Percentiles rank a stretch among this genome's conserved stretches.
Evolutionary conservation across 2,888 invertebrate genomes (phyloP).

Genomic region (Drosophila dives): DNA sequence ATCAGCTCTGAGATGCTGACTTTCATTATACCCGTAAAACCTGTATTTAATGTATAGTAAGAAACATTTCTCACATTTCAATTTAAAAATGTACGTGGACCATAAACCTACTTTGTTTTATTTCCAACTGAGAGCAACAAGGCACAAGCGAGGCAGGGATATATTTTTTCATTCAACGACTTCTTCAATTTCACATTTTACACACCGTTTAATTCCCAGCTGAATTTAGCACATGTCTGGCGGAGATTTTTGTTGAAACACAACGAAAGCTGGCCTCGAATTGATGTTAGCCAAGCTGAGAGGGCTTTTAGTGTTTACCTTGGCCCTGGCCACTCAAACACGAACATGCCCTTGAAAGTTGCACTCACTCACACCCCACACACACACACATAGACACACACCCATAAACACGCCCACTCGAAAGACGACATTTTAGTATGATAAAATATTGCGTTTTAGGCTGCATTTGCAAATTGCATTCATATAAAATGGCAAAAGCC

Average conservation of each 20-base stretch:
- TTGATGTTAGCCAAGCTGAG: conserved; percentile 1
- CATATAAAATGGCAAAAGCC: conserved; percentile 14
- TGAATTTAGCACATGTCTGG: conserved; percentile 21
- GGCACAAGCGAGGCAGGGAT: background rate
- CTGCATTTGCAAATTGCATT: conserved; percentile 61
- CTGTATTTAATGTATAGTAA: background rate
- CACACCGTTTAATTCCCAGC: conserved; percentile 24
- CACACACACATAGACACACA: background rate
- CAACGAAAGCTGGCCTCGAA: conserved; percentile 32
- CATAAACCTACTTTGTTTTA: conserved; percentile 2
- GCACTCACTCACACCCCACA: background rate
- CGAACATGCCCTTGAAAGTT: conserved; percentile 65
- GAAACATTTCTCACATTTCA: conserved; percentile 26
- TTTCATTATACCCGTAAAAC: background rate
- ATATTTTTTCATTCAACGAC: background rate
- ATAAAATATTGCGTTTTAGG: conserved; percentile 40
- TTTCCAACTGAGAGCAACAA: background rate
- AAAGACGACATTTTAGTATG: conserved; percentile 50
- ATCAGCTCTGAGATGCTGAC: background rate
- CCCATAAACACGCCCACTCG: conserved; percentile 7
- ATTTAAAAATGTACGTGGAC: conserved; percentile 26
- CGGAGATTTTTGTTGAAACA: conserved; percentile 48
- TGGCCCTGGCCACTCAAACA: conserved; percentile 67
- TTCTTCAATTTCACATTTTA: conserved; percentile 8
- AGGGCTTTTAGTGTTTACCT: conserved; percentile 46